Evolutionary conservation across 64 coral and sea anemone species (phyloP).

Genomic region (Montipora capricornis): DNA sequence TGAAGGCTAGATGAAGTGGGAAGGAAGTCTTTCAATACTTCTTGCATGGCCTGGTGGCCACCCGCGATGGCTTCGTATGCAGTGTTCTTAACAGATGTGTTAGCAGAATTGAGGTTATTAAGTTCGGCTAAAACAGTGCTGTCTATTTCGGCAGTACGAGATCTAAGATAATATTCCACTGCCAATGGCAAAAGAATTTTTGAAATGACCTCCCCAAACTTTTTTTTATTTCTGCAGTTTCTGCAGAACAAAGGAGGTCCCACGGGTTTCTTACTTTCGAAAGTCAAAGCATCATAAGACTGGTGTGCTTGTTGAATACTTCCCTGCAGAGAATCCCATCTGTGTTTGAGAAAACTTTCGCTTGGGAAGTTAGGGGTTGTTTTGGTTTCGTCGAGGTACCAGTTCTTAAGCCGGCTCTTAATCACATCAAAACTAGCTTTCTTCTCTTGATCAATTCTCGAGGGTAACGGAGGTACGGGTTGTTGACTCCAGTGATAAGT

Average conservation of each 20-base stretch:
- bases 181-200: conserved; percentile 70
- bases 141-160: conserved; percentile 28
- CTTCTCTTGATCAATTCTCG: neutral
- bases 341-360: neutral
- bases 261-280: neutral
- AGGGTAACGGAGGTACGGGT: neutral
- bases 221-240: conserved; percentile 13
- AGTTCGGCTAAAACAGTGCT: neutral
- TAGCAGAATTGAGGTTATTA: neutral
- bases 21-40: neutral
- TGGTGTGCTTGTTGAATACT: neutral
- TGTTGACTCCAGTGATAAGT: conserved; percentile 47
- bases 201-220: conserved; percentile 36
- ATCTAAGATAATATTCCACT: conserved; percentile 62
- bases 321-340: neutral
- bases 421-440: conserved; percentile 33
- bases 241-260: conserved; percentile 58
- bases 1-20: neutral
- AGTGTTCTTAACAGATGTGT: neutral
- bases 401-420: conserved; percentile 56
- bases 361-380: neutral
- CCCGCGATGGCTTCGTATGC: conserved; percentile 1
- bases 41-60: neutral
- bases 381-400: conserved; percentile 52
- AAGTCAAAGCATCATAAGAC: neutral